Base-by-base conservation (phyloP, 23 tunicate genomes). In the Oikopleura vanhoeffeni region DNA sequence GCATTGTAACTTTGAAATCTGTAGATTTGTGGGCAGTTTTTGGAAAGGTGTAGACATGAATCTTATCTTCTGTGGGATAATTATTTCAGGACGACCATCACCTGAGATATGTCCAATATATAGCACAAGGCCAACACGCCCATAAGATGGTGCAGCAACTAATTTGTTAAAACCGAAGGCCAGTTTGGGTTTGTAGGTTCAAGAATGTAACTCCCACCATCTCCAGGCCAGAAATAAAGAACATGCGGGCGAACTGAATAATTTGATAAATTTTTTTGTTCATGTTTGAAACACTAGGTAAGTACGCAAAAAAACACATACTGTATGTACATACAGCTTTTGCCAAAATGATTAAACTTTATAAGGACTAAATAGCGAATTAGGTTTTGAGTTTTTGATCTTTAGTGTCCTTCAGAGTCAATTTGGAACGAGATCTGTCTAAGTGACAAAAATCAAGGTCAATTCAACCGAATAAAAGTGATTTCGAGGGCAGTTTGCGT, bases 221-320 rank as follows among this genome's bases (percentile, higher is more conserved):
- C 89, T 4, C 90, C 91, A 18, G 88, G 89, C 35, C 98, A 94
- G 30, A 94, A 86, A 2, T 89, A 83, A 83, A 93, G 90, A 39
- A 93, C 87, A 58, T 87, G 87, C 36, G 98, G 98, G 76, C 98
- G 86, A n/a, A n/a, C n/a, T n/a, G n/a, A n/a, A n/a, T n/a, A n/a
- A n/a, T n/a, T n/a, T n/a, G n/a, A n/a, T n/a, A n/a, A n/a, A n/a
- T n/a, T n/a, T n/a, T n/a, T n/a, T n/a, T n/a, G n/a, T n/a, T n/a
- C n/a, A n/a, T n/a, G n/a, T n/a, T n/a, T n/a, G n/a, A n/a, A n/a
- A n/a, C n/a, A n/a, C n/a, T n/a, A n/a, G n/a, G n/a, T n/a, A n/a
- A n/a, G n/a, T n/a, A n/a, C n/a, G n/a, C n/a, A n/a, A n/a, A n/a
- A n/a, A n/a, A n/a, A n/a, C n/a, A n/a, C n/a, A n/a, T n/a, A n/a